Conservation (phyloP, 2,888 invertebrate species). For the Caenorhabditis sp. region DNA sequence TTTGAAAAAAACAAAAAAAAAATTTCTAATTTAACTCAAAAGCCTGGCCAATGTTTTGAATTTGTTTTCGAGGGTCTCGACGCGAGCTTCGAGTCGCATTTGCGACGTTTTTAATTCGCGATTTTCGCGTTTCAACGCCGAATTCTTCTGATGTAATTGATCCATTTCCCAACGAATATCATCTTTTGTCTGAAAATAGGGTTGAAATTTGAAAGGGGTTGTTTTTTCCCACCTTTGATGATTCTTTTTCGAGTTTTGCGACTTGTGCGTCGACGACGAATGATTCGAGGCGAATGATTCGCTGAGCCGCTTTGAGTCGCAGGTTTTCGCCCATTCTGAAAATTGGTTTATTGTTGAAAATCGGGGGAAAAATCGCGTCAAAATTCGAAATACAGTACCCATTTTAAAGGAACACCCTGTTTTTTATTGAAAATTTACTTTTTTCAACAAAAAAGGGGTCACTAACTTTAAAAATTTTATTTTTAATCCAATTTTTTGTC, state of each 20-base stretch:
- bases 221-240: conserved; percentile 33
- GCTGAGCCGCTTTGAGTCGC: conserved; percentile 64
- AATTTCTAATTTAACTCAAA: conserved; percentile 28
- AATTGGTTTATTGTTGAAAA: background rate
- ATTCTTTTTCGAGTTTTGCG: conserved; percentile 61
- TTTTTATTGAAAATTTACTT: too few species aligned
- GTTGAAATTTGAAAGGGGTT: background rate
- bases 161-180: conserved; percentile 68
- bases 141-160: conserved; percentile 65
- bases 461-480: too few species aligned
- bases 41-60: conserved; percentile 67
- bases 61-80: conserved; percentile 65
- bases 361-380: too few species aligned
- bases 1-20: conserved; percentile 11
- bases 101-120: conserved; percentile 63
- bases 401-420: too few species aligned
- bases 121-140: conserved; percentile 60
- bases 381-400: too few species aligned
- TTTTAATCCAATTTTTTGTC: too few species aligned
- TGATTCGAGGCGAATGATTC: conserved; percentile 65
- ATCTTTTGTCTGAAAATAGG: conserved; percentile 45
- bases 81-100: conserved; percentile 59
- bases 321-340: conserved; percentile 62
- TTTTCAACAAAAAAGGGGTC: too few species aligned
- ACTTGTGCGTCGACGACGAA: conserved; percentile 67